A percentile compares a stretch with the other conserved stretches of the same genome.
Conservation (phyloP, 1,140 invertebrate species). For the Popillia japonica region DNA sequence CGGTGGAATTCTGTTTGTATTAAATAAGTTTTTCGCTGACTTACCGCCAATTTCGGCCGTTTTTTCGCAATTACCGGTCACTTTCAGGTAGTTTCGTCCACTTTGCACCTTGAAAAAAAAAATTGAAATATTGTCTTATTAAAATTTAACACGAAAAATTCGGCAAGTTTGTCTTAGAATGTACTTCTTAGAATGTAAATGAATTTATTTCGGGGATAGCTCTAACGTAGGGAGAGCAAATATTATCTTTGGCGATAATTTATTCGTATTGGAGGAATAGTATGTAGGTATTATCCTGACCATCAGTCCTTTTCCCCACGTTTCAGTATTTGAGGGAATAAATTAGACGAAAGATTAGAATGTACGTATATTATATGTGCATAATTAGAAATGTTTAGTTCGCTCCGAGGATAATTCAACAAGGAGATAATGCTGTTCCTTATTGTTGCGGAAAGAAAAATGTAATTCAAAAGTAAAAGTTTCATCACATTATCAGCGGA, state of each 20-base stretch:
- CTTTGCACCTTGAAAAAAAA: too few relatives aligned
- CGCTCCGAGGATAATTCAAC: neutral
- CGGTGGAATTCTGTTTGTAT: neutral
- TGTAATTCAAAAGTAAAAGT: constrained; percentile 6
- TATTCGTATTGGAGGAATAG: too few relatives aligned
- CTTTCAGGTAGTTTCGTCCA: too few relatives aligned
- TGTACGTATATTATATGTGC: neutral
- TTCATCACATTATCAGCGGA: neutral
- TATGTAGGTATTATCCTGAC: too few relatives aligned
- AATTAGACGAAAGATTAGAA: neutral
- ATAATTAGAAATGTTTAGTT: neutral
- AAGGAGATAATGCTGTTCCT: neutral
- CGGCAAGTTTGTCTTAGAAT: too few relatives aligned
- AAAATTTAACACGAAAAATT: too few relatives aligned
- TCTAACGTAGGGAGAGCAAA: neutral
- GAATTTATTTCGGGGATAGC: neutral
- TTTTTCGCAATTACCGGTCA: too few relatives aligned
- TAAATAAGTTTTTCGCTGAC: neutral
- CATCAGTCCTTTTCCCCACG: too few relatives aligned
- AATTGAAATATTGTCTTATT: too few relatives aligned
- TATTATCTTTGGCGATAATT: constrained; percentile 2
- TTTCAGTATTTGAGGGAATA: too few relatives aligned
- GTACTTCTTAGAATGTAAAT: neutral
- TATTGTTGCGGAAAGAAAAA: too few relatives aligned
- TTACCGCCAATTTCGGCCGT: neutral